Conservation (phyloP, 2,113 vertebrate species). For the Acrocephalus arundinaceus region DNA sequence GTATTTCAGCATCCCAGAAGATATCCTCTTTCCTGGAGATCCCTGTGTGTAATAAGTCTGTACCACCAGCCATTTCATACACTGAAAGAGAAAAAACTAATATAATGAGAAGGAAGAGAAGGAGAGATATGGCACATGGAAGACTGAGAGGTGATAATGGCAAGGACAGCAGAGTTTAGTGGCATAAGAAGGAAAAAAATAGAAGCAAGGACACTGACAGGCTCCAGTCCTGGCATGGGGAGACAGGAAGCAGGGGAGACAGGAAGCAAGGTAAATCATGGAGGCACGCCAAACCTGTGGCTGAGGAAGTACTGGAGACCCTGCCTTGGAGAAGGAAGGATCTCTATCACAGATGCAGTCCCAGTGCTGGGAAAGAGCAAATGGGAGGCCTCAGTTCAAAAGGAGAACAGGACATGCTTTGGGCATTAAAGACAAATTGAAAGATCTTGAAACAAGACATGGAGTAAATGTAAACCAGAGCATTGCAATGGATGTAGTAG, state of each 20-base stretch:
- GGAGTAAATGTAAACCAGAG: background rate
- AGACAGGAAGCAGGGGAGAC: background rate
- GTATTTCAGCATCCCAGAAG: background rate
- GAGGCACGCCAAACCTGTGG: background rate
- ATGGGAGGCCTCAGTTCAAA: background rate
- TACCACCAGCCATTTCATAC: background rate
- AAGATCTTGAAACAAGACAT: background rate
- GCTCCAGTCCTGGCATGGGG: background rate
- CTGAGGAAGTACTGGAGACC: background rate
- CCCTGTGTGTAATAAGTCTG: background rate
- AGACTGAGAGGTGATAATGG: background rate
- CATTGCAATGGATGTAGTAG: background rate
- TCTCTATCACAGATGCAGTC: background rate
- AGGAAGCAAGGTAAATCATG: background rate
- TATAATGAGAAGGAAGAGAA: background rate
- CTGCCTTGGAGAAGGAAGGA: background rate
- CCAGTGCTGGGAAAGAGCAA: background rate
- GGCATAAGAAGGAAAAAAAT: background rate
- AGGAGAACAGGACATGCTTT: background rate
- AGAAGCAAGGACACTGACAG: background rate
- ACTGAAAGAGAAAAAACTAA: background rate
- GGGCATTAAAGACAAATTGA: background rate
- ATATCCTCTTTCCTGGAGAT: background rate
- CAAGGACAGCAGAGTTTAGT: background rate
- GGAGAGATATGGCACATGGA: background rate